Conservation (phyloP, 2,797 vertebrate species). For the Glossophaga mutica region DNA sequence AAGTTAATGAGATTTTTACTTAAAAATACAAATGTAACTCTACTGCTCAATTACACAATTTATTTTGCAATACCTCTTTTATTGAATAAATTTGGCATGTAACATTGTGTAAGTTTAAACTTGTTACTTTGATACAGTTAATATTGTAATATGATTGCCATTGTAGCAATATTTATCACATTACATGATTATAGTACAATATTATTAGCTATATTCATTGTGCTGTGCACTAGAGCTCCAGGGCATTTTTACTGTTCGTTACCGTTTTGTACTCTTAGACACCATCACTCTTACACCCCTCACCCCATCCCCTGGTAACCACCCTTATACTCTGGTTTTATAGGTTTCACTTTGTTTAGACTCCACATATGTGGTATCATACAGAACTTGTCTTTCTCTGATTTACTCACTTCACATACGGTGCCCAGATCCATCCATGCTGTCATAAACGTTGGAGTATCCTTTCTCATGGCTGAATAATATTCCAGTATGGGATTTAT, state of each 20-base stretch:
- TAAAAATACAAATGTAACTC: neutral
- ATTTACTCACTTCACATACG: neutral
- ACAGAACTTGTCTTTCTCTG: neutral
- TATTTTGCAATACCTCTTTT: neutral
- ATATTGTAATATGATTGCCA: neutral
- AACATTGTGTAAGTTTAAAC: neutral
- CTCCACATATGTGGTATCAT: neutral
- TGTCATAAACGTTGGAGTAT: neutral
- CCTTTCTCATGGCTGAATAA: neutral
- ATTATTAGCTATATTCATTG: neutral
- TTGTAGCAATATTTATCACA: neutral
- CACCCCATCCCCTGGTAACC: neutral
- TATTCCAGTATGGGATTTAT: neutral
- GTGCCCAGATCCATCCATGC: neutral
- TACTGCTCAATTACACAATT: neutral
- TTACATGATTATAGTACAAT: neutral
- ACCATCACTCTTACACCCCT: neutral
- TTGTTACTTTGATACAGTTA: neutral
- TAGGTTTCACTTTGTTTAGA: neutral
- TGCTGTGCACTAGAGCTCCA: neutral
- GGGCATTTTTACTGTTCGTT: neutral
- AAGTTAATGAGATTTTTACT: slow-evolving; percentile 1
- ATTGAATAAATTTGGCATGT: neutral
- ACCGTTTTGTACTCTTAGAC: neutral
- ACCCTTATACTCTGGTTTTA: neutral